Conservation (phyloP, 2,113 vertebrate species). For the Callaeas wilsoni region DNA sequence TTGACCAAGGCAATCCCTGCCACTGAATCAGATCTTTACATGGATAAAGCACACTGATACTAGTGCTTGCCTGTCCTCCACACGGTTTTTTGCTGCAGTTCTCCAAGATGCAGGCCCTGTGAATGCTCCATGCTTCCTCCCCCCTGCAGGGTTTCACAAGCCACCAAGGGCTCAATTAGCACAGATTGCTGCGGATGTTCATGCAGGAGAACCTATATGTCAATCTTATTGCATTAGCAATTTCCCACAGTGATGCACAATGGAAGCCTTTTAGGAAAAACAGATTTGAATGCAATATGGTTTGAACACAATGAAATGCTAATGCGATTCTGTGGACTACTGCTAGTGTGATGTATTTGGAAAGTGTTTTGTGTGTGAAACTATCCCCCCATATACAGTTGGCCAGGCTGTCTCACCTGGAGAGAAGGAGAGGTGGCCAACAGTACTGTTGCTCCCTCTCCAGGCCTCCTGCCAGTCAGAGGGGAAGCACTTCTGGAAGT, state of each 20-base stretch:
- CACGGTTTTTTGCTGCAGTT: background rate
- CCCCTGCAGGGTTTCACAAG: background rate
- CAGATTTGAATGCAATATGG: constrained; percentile 36
- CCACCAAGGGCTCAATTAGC: background rate
- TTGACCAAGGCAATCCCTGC: background rate
- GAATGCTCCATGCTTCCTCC: background rate
- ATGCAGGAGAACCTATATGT: constrained; percentile 36
- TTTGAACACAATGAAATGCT: constrained; percentile 42
- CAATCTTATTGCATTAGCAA: constrained; percentile 59
- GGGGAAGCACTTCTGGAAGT: background rate
- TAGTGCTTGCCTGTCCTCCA: background rate
- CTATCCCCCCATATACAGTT: background rate
- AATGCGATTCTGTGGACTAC: constrained; percentile 31
- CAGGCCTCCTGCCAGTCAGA: background rate
- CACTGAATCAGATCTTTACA: background rate
- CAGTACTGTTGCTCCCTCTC: background rate
- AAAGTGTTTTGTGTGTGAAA: background rate
- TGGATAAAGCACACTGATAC: background rate
- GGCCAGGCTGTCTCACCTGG: background rate
- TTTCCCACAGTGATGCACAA: constrained; percentile 61
- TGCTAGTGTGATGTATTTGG: background rate
- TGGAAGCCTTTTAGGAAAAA: constrained; percentile 60
- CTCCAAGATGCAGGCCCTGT: background rate
- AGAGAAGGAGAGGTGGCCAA: background rate
- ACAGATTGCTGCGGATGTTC: constrained; percentile 23